Percentiles rank a stretch among this genome's conserved stretches.
These are phyloP conservation scores for Acanthurus leucopareius DNA, from an alignment of 2,797 vertebrate species.

Conservation along the genomic window DNA sequence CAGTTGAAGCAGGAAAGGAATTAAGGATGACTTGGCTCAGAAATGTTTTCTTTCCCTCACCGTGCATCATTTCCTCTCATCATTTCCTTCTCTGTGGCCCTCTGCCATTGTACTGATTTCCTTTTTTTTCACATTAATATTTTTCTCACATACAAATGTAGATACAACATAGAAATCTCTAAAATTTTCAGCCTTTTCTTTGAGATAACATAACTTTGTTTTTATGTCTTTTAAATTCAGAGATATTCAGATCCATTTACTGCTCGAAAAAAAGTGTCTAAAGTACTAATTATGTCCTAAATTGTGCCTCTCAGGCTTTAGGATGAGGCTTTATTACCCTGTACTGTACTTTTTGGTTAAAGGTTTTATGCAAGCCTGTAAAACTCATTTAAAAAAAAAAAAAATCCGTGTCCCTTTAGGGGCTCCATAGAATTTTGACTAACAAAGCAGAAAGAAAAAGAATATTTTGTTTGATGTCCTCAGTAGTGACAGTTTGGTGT, in stretches of 20 bases:
- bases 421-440: constrained; percentile 30
- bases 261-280: too few species aligned
- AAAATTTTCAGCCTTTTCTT: too few species aligned
- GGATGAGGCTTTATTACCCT: neutral
- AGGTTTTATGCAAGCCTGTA: too few species aligned
- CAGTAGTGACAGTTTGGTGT: constrained; percentile 47
- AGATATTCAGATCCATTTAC: neutral
- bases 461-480: constrained; percentile 55
- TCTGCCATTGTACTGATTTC: neutral
- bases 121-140: neutral
- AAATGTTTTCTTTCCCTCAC: neutral
- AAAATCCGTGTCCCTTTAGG: too few species aligned
- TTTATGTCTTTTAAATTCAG: neutral
- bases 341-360: too few species aligned
- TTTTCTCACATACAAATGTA: neutral
- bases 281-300: neutral
- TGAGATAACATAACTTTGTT: too few species aligned
- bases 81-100: neutral
- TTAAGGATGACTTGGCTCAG: neutral
- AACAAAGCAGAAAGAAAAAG: constrained; percentile 44
- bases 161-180: neutral
- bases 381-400: too few species aligned
- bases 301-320: neutral
- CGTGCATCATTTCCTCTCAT: constrained; percentile 1
- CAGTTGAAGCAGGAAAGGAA: constrained; percentile 14